Evolutionary conservation across 2,113 vertebrate genomes (phyloP).

Genomic region (Pavo muticus): DNA sequence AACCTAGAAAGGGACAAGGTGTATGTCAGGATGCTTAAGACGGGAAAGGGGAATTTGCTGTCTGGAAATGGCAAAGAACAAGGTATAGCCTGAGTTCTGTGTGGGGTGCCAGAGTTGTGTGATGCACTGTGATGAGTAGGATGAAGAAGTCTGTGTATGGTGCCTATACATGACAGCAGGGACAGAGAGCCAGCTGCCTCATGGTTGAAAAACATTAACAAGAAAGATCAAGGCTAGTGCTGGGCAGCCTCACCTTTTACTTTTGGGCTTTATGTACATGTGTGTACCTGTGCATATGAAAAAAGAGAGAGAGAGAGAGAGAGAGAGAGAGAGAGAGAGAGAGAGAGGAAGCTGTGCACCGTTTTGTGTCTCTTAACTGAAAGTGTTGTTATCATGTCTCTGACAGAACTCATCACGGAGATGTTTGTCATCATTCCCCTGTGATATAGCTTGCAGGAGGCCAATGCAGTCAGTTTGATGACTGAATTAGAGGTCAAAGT

Average conservation of each 20-base stretch:
- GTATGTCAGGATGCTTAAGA: background rate
- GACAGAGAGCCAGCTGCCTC: background rate
- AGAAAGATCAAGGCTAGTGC: background rate
- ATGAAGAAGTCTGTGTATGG: background rate
- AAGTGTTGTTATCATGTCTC: background rate
- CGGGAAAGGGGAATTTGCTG: background rate
- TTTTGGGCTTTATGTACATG: background rate
- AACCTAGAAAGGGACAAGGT: conserved; percentile 34
- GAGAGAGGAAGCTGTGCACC: background rate
- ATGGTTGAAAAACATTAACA: background rate
- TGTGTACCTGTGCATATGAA: background rate
- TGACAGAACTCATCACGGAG: background rate
- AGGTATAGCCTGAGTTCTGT: background rate
- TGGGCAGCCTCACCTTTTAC: background rate
- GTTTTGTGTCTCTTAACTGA: conserved; percentile 1
- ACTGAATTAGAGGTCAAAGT: background rate
- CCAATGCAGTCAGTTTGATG: background rate
- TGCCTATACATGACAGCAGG: background rate
- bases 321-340: background rate
- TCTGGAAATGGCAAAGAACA: background rate
- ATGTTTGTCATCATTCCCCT: background rate
- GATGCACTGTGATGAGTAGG: background rate
- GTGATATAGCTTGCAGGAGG: background rate
- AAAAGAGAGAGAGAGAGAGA: background rate
- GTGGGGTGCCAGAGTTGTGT: background rate